Evolutionary conservation across 2,113 vertebrate genomes (phyloP), one percentile per base, ranked within the genome.

Genomic region (Spea multiplicata): DNA sequence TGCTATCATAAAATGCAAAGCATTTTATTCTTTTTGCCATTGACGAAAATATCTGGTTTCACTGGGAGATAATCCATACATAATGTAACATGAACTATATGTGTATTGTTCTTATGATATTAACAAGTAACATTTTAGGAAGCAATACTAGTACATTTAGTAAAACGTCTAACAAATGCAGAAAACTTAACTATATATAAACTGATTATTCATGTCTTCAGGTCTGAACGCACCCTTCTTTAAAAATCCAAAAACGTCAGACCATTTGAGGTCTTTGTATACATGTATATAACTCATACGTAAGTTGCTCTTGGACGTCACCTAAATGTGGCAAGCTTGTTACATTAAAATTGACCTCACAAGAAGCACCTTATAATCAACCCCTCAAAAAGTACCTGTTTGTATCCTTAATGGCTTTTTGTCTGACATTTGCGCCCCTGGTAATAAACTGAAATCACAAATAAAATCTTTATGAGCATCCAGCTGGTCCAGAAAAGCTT

Each of bases 401-500:
- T 8, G 12, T 16, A 6, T 48, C 47, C 71, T 46, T 78, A 78
- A 78, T 78, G 69, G 75, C 30, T 72, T 50, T 72, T 6, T 46
- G 53, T 71, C 48, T 44, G 13, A 70, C 59, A 78, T 46, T 65
- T 16, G n/a, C 52, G 16, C 68, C 68, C 47, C 47, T 71, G 48
- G 59, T 17, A 71, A 65, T 47, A 17, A 59, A 6, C 67, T 78
- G 57, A 78, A 68, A 71, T 71, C 67, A 71, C 65, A 71, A 71
- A 71, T 71, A 71, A 71, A 57, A 53, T 2, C 55, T 78, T 72
- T 72, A 59, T 72, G 45, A 66, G 69, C 17, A 12, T 52, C 76
- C 67, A 7, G 47, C 57, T 72, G 76, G 16, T 78, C 14, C 13
- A 44, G 48, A 78, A 78, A 72, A 71, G 57, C 59, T 72, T 78